These are phyloP conservation scores for Diplodus puntazzo DNA, from an alignment of 2,797 vertebrate genomes.

Conservation along the genomic window DNA sequence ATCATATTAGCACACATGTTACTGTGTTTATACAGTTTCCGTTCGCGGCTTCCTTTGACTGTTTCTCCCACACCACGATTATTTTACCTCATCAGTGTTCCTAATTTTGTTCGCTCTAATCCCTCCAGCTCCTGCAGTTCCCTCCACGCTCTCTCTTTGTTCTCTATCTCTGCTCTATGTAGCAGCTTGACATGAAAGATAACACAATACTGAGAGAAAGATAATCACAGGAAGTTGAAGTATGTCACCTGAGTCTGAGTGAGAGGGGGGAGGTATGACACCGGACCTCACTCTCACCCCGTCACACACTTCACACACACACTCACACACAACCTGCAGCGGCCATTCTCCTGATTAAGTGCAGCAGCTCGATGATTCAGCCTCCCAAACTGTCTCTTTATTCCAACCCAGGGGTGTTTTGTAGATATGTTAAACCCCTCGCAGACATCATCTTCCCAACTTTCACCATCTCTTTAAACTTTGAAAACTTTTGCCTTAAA, in stretches of 20 bases:
- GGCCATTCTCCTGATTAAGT: conserved; percentile 47
- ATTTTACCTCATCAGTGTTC: neutral
- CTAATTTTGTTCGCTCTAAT: neutral
- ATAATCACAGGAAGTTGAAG: conserved; percentile 20
- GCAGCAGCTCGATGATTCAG: conserved; percentile 53
- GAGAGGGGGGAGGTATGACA: conserved; percentile 21
- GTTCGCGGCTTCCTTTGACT: neutral
- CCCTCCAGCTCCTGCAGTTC: neutral
- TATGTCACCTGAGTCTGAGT: conserved; percentile 3
- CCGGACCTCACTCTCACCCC: conserved; percentile 30
- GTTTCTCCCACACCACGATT: neutral
- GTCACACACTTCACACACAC: conserved; percentile 38
- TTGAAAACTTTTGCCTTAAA: conserved; percentile 53
- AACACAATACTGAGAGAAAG: conserved; percentile 10
- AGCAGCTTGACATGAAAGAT: neutral
- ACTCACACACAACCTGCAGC: conserved; percentile 36
- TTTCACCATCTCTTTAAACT: conserved; percentile 59
- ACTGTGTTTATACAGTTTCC: neutral
- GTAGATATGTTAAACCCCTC: conserved; percentile 41
- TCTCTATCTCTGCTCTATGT: neutral
- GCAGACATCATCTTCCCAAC: conserved; percentile 41
- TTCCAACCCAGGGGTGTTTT: conserved; percentile 66
- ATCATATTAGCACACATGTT: neutral
- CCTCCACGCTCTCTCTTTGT: neutral
- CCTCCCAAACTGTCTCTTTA: conserved; percentile 53